Base-by-base conservation (phyloP, 2,888 invertebrate species). In the Dorcus hopei region DNA sequence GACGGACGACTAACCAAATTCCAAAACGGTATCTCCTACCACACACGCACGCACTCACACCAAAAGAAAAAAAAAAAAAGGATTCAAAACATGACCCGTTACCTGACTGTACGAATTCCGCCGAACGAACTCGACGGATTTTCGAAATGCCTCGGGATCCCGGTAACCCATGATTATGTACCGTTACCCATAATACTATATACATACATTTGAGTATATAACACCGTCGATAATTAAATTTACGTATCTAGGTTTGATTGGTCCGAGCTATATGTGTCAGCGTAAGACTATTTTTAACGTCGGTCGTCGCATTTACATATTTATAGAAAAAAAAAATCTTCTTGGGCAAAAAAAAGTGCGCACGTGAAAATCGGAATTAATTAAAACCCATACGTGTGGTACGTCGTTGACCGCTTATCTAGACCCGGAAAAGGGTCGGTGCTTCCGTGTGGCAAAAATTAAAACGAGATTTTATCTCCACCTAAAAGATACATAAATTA, bases 371-470 rank as follows among this genome's bases (percentile, higher is more conserved):
- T 6, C 26, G 26, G 26, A 33, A 33, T 33, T 33, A 33, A 33
- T 33, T 33, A 33, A 11, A 45, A 19, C n/a, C 16, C 14, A 45
- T 61, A 54, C 62, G 57, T 54, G 49, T 43, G 63, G n/a, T n/a
- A n/a, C 63, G 63, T 61, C 65, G 64, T 65, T 68, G 67, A 68
- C 68, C 68, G 61, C 62, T 68, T 65, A 66, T 65, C 63, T 60
- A 45, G 52, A 53, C 52, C 54, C 54, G 57, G 54, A 62, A 60
- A 45, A 66, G 62, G 61, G 63, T 66, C 65, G 59, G 64, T 62
- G 61, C 65, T 67, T 67, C 66, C 68, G 68, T 63, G 59, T 62
- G 59, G 64, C 63, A 58, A 65, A 68, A 68, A 57, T 61, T 62
- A 62, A 63, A 54, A 57, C 51, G 9, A 42, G 45, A 45, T 45